Evolutionary conservation across 2,113 vertebrate species (phyloP).

Genomic region (Dendrocopos noguchii): DNA sequence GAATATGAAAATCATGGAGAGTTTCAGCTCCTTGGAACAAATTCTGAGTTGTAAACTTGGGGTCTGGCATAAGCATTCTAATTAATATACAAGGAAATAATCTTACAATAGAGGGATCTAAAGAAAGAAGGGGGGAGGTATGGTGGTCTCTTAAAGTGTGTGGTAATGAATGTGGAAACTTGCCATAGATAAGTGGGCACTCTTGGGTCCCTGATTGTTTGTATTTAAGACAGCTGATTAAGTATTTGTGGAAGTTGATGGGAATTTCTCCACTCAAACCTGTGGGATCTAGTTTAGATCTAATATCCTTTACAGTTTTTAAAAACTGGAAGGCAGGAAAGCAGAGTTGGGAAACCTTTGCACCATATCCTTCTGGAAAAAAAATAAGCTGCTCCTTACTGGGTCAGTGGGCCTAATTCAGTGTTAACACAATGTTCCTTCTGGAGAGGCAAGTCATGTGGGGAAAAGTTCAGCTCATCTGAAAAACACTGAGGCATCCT

Average conservation of each 20-base stretch:
- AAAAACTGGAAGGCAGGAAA: neutral
- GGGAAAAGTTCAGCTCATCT: neutral
- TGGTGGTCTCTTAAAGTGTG: neutral
- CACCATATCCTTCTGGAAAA: neutral
- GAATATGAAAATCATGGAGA: neutral
- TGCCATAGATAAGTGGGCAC: neutral
- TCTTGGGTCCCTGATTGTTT: neutral
- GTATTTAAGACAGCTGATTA: neutral
- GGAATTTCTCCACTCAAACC: neutral
- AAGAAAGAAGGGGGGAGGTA: neutral
- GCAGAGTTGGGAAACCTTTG: neutral
- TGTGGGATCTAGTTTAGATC: neutral
- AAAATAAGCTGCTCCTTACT: neutral
- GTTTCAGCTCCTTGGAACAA: neutral
- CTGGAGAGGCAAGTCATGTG: neutral
- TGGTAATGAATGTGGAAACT: neutral
- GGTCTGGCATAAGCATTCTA: neutral
- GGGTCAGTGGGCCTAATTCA: neutral
- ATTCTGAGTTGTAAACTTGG: neutral
- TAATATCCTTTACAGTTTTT: neutral
- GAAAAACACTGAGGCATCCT: neutral
- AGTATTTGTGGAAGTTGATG: neutral
- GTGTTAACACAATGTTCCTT: neutral
- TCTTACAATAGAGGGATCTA: neutral
- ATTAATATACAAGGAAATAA: neutral